Conservation (phyloP, 2,797 vertebrate genomes). For the Pempheris klunzingeri region DNA sequence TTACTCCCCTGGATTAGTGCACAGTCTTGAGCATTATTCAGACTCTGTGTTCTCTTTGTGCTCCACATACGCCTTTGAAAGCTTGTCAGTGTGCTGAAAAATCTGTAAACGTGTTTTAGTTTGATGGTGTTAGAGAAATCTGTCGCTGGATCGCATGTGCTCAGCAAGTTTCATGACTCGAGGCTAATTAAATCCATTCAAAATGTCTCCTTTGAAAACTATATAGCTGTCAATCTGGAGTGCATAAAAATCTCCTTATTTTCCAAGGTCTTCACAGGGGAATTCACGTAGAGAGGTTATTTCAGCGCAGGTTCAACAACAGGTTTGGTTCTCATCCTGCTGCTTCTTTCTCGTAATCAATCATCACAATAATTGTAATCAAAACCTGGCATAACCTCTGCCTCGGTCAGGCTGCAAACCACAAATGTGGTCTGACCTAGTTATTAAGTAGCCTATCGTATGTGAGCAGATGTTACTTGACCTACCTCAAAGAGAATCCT, state of each 20-base stretch:
- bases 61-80: conserved; percentile 38
- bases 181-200: conserved; percentile 64
- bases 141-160: conserved; percentile 48
- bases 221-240: conserved; percentile 52
- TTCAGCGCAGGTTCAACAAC: conserved; percentile 19
- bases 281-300: conserved; percentile 44
- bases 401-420: conserved; percentile 8
- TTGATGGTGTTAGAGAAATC: conserved; percentile 50
- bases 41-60: conserved; percentile 32
- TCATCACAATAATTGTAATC: conserved; percentile 20
- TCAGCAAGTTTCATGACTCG: conserved; percentile 56
- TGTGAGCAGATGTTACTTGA: conserved; percentile 11
- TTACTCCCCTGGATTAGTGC: conserved; percentile 13
- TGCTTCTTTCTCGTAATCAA: conserved; percentile 22
- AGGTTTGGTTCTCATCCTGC: conserved; percentile 7
- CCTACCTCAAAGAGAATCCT: not conserved
- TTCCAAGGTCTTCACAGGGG: conserved; percentile 40
- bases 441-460: conserved; percentile 1
- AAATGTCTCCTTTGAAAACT: conserved; percentile 64
- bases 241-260: conserved; percentile 21
- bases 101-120: conserved; percentile 30
- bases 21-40: conserved; percentile 18
- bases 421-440: not conserved
- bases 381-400: conserved; percentile 2
- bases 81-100: conserved; percentile 25